Evolutionary conservation across 2,113 vertebrate genomes (phyloP).

Genomic region (Capreolus pygargus): DNA sequence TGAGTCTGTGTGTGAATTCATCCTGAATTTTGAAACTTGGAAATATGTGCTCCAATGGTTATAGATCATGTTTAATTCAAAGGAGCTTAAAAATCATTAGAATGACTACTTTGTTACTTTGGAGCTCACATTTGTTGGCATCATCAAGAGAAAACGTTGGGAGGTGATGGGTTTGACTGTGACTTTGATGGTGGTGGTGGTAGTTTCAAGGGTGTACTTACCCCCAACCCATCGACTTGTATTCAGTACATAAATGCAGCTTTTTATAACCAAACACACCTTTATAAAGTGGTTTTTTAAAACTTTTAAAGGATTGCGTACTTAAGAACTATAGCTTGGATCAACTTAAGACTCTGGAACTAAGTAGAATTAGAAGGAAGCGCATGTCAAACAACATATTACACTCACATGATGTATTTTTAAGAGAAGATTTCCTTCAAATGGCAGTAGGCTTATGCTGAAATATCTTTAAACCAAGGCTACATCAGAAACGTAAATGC

Average conservation of each 20-base stretch:
- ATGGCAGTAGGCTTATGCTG: background rate
- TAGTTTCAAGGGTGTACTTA: background rate
- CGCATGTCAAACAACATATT: background rate
- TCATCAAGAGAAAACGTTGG: background rate
- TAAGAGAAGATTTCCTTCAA: conserved; percentile 43
- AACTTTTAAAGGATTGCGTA: background rate
- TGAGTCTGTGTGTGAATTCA: background rate
- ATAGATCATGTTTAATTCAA: background rate
- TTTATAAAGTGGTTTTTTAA: background rate
- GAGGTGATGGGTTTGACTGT: background rate
- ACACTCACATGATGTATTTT: background rate
- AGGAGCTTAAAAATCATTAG: background rate
- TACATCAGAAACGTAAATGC: conserved; percentile 13
- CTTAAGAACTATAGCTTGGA: background rate
- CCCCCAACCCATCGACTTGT: background rate
- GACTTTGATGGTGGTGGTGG: background rate
- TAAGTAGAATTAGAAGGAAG: background rate
- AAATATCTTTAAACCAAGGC: conserved; percentile 14
- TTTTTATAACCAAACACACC: background rate
- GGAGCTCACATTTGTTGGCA: background rate
- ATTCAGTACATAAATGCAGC: background rate
- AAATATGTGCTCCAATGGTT: background rate
- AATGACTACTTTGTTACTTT: background rate
- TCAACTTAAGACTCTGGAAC: background rate
- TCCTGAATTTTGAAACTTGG: background rate